Evolutionary conservation across 2,113 vertebrate species (phyloP).

Genomic region (Prionailurus viverrinus): DNA sequence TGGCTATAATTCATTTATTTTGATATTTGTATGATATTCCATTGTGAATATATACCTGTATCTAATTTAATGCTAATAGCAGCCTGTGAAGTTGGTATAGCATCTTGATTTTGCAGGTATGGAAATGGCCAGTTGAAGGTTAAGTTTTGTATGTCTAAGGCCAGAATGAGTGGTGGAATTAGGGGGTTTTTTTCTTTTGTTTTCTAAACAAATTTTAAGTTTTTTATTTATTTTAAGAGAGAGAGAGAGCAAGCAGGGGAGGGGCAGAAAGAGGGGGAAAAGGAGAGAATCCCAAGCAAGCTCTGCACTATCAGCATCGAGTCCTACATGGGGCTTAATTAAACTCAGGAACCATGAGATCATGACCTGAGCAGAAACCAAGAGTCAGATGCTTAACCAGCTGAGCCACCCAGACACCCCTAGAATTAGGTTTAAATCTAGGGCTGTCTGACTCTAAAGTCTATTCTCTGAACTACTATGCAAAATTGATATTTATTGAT

Average conservation of each 20-base stretch:
- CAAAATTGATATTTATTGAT: not conserved
- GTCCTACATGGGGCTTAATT: too few relatives aligned
- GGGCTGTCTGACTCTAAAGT: not conserved
- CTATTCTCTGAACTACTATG: not conserved
- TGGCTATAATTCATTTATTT: not conserved
- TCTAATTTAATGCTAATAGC: conserved; percentile 33
- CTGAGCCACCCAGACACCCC: too few relatives aligned
- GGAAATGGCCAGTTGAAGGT: conserved; percentile 8
- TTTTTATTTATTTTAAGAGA: too few relatives aligned
- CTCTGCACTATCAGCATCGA: too few relatives aligned
- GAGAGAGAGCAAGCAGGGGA: too few relatives aligned
- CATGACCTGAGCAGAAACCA: too few relatives aligned
- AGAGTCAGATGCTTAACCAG: too few relatives aligned
- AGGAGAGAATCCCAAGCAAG: too few relatives aligned
- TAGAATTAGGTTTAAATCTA: not conserved
- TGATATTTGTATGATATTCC: conserved; percentile 40
- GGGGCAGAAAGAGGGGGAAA: too few relatives aligned
- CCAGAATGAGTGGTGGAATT: conserved; percentile 30
- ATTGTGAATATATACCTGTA: not conserved
- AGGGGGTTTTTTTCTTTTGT: too few relatives aligned
- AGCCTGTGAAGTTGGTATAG: not conserved
- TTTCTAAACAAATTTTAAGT: too few relatives aligned
- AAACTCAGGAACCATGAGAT: too few relatives aligned
- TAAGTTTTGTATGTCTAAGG: conserved; percentile 42
- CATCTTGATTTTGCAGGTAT: conserved; percentile 57